A percentile compares a stretch with the other conserved stretches of the same genome.
Conservation (phyloP, 2,797 vertebrate genomes). For the Acanthopagrus latus region DNA sequence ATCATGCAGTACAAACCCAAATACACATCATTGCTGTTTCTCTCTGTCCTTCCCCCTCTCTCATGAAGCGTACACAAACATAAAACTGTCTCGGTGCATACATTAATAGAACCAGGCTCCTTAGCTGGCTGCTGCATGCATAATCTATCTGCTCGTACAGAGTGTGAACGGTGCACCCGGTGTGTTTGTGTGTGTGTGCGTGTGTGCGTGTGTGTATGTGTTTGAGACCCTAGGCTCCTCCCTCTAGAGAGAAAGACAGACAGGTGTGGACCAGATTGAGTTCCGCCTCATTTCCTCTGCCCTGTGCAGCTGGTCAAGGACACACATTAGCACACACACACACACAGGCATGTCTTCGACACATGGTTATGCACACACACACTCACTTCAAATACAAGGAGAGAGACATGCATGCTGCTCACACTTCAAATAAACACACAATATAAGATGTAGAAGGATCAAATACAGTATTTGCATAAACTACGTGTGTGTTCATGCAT, state of each 20-base stretch:
- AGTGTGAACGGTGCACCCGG: constrained; percentile 45
- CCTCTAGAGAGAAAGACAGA: constrained; percentile 72
- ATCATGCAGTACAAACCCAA: constrained; percentile 46
- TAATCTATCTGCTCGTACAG: constrained; percentile 68
- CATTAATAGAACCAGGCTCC: constrained; percentile 70
- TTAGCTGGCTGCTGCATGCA: constrained; percentile 72
- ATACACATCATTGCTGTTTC: constrained; percentile 32
- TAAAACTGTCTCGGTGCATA: constrained; percentile 67
- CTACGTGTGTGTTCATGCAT: neutral
- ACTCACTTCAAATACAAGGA: constrained; percentile 37
- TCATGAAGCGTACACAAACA: constrained; percentile 64
- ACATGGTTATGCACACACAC: constrained; percentile 29
- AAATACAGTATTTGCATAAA: constrained; percentile 51
- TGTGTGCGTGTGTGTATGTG: constrained; percentile 13
- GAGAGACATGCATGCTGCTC: constrained; percentile 19
- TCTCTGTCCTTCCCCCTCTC: constrained; percentile 15
- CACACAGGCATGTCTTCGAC: constrained; percentile 47
- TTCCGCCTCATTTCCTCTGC: constrained; percentile 83
- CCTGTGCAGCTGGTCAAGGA: constrained; percentile 81
- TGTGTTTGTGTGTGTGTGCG: constrained; percentile 25
- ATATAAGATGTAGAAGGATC: constrained; percentile 39
- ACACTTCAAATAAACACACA: constrained; percentile 42
- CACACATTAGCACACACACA: constrained; percentile 54
- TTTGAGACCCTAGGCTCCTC: constrained; percentile 69
- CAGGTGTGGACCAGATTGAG: constrained; percentile 85